phyloP scores from a whole-genome alignment of 2,797 vertebrate species.

The Syngnathus rostellatus region DNA sequence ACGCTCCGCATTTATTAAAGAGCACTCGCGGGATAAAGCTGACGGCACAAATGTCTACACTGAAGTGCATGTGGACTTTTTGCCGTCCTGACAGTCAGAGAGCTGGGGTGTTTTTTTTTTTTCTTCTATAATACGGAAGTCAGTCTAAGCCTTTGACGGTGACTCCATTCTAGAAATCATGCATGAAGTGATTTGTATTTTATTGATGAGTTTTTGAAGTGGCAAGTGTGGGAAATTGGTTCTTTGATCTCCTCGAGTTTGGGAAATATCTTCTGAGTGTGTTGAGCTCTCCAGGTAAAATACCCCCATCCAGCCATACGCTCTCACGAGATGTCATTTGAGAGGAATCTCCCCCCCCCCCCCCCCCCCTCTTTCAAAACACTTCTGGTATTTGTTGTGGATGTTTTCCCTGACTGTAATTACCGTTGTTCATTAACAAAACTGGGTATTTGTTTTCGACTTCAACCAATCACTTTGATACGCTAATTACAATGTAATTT shows the following conservation, averaged over 20 bases:
- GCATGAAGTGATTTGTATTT: slow-evolving; percentile 74
- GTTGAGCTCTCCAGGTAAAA: slow-evolving; percentile 65
- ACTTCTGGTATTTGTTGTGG: slow-evolving; percentile 91
- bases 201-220: slow-evolving; percentile 75
- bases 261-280: slow-evolving; percentile 68
- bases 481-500: slow-evolving; percentile 99
- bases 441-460: slow-evolving; percentile 99
- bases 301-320: slow-evolving; percentile 12
- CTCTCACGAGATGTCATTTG: slow-evolving; percentile 23
- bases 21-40: slow-evolving; percentile 42
- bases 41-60: slow-evolving; percentile 13
- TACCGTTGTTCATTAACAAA: slow-evolving; percentile 99
- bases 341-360: slow-evolving; percentile 49
- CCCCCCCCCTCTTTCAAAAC: slow-evolving; percentile 68
- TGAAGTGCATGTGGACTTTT: slow-evolving; percentile 14
- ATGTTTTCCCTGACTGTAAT: slow-evolving; percentile 95
- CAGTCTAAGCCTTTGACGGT: slow-evolving; percentile 57
- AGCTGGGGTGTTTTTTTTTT: slow-evolving; percentile 28
- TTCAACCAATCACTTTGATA: slow-evolving; percentile 99
- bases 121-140: slow-evolving; percentile 54
- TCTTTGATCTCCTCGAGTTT: slow-evolving; percentile 74
- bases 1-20: slow-evolving; percentile 20
- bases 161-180: slow-evolving; percentile 53
- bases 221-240: slow-evolving; percentile 74
- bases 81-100: slow-evolving; percentile 36